A percentile compares a stretch with the other conserved stretches of the same genome.
Conservation (phyloP, 92 coral and sea anemone genomes). For the Diadumene lineata region DNA sequence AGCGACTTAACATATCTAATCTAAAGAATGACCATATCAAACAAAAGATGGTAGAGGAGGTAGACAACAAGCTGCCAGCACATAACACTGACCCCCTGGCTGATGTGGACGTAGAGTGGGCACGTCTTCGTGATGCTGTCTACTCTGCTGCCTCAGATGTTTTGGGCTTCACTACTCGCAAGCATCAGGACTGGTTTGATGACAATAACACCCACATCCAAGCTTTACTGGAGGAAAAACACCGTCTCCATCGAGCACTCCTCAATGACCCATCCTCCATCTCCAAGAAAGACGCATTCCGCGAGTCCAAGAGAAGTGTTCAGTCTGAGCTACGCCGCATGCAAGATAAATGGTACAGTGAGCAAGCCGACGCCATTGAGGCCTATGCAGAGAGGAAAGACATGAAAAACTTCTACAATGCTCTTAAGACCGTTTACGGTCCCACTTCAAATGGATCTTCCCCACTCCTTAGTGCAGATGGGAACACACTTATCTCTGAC, state of each 20-base stretch:
- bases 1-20: constrained; percentile 33
- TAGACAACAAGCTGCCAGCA: neutral
- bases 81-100: neutral
- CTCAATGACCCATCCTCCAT: neutral
- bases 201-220: constrained; percentile 33
- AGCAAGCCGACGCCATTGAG: constrained; percentile 42
- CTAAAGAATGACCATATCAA: constrained; percentile 2
- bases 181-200: constrained; percentile 55
- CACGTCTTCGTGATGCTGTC: constrained; percentile 24
- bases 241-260: constrained; percentile 27
- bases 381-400: constrained; percentile 32
- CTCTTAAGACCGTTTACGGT: constrained; percentile 26
- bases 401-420: constrained; percentile 34
- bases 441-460: constrained; percentile 8
- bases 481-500: neutral
- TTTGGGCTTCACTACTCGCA: constrained; percentile 35
- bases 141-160: constrained; percentile 22
- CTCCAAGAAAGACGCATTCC: constrained; percentile 21
- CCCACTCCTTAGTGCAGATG: constrained; percentile 41
- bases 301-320: neutral
- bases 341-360: constrained; percentile 28
- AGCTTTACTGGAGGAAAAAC: constrained; percentile 36
- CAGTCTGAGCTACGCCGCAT: constrained; percentile 17
- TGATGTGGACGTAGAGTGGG: constrained; percentile 37
- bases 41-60: constrained; percentile 1